Percentiles rank a stretch among this genome's conserved stretches.
Conservation (phyloP, 2,113 vertebrate genomes). For the Crotalus horridus region DNA sequence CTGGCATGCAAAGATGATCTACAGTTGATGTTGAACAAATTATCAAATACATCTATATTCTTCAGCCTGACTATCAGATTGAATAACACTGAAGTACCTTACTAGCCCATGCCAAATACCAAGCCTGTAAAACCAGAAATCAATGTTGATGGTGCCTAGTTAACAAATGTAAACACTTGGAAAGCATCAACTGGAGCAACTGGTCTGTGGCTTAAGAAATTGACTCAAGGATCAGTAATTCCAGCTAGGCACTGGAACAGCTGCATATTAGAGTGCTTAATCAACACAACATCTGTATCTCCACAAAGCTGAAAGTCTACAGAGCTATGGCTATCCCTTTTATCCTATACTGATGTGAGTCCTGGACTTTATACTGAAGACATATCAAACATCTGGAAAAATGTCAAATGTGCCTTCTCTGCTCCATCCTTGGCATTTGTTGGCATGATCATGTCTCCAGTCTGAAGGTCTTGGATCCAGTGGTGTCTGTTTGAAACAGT, state of each 20-base stretch:
- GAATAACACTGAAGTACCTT: background rate
- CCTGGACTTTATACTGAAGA: background rate
- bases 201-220: background rate
- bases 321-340: background rate
- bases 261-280: background rate
- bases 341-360: background rate
- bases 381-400: background rate
- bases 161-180: background rate
- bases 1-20: background rate
- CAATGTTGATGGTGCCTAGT: background rate
- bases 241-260: background rate
- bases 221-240: background rate
- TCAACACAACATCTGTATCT: background rate
- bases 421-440: background rate
- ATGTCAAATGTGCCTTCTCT: background rate
- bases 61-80: background rate
- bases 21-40: background rate
- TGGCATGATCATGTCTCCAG: background rate
- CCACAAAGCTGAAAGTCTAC: background rate
- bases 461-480: background rate
- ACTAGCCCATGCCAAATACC: background rate
- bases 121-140: background rate
- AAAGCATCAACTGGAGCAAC: background rate
- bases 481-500: background rate
- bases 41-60: background rate